Evolutionary conservation across 2,797 vertebrate species (phyloP).

Genomic region (Calcarius lapponicus): DNA sequence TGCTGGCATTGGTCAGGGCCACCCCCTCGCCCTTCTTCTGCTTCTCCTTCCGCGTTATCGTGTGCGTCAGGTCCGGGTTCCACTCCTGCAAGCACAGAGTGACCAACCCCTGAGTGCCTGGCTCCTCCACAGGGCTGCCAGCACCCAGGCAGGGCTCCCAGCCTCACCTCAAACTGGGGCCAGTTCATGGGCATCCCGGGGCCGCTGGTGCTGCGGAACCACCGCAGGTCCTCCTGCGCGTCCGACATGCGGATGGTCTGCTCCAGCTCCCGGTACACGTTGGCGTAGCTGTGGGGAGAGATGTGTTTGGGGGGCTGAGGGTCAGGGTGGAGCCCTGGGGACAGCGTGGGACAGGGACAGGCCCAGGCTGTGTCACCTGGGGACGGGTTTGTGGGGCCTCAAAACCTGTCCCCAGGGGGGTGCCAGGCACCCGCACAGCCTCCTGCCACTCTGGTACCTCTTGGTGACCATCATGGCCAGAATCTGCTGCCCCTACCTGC

Average conservation of each 20-base stretch:
- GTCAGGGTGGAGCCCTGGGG: background rate
- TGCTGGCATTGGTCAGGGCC: slow-evolving; percentile 83
- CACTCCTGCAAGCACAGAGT: slow-evolving; percentile 85
- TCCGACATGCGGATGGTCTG: slow-evolving; percentile 86
- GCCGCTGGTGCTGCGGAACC: slow-evolving; percentile 88
- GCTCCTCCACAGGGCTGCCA: fast-evolving
- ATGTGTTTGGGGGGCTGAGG: fast-evolving
- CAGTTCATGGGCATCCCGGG: slow-evolving; percentile 98
- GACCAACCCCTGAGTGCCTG: fast-evolving
- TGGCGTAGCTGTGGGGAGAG: slow-evolving; percentile 80
- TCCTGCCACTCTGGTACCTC: background rate
- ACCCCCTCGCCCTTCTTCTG: slow-evolving; percentile 89
- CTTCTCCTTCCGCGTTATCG: slow-evolving; percentile 91
- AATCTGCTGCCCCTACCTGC: slow-evolving; percentile 79
- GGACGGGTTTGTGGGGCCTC: background rate
- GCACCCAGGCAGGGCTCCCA: fast-evolving
- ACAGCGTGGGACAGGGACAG: fast-evolving
- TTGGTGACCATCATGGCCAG: background rate
- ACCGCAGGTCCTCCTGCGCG: slow-evolving; percentile 91
- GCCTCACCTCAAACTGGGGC: slow-evolving; percentile 95
- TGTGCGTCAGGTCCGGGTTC: slow-evolving; percentile 90
- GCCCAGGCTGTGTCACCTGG: background rate
- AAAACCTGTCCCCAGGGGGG: background rate
- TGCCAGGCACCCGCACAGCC: fast-evolving
- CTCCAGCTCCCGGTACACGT: slow-evolving; percentile 91